Evolutionary conservation across 2,888 invertebrate genomes (phyloP).

Genomic region (Rhogogaster chlorosoma): DNA sequence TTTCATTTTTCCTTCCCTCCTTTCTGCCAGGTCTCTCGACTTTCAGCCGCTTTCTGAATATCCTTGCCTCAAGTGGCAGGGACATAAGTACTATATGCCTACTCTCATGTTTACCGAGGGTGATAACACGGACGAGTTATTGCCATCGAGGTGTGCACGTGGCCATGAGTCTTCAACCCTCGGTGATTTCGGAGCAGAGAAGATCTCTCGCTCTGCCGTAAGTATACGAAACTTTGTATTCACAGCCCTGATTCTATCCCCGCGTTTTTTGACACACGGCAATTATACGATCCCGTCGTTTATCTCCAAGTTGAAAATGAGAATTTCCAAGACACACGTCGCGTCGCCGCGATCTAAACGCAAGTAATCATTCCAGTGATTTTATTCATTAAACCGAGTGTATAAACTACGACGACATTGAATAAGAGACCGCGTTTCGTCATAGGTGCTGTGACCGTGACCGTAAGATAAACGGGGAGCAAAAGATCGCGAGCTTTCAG

Average conservation of each 20-base stretch:
- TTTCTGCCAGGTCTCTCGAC: neutral
- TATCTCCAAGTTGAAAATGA: neutral
- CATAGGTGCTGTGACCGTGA: neutral
- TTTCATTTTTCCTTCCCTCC: neutral
- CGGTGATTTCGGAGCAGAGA: neutral
- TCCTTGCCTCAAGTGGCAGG: constrained; percentile 32
- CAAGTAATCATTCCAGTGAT: neutral
- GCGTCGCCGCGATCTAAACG: neutral
- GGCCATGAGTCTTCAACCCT: constrained; percentile 22
- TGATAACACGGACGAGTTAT: constrained; percentile 26
- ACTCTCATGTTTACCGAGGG: constrained; percentile 37
- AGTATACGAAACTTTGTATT: neutral
- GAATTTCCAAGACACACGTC: neutral
- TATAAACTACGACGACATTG: neutral
- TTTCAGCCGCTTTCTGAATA: neutral
- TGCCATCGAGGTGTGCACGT: constrained; percentile 13
- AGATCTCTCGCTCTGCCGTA: neutral
- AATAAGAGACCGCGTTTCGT: neutral
- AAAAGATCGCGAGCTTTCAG: neutral
- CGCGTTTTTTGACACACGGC: neutral
- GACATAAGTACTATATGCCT: neutral
- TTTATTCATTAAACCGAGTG: neutral
- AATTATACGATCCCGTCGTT: neutral
- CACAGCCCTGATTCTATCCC: constrained; percentile 19
- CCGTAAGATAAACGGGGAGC: neutral